phyloP scores from a whole-genome alignment of 2,113 vertebrate genomes.

The Ceyx melanurus region DNA sequence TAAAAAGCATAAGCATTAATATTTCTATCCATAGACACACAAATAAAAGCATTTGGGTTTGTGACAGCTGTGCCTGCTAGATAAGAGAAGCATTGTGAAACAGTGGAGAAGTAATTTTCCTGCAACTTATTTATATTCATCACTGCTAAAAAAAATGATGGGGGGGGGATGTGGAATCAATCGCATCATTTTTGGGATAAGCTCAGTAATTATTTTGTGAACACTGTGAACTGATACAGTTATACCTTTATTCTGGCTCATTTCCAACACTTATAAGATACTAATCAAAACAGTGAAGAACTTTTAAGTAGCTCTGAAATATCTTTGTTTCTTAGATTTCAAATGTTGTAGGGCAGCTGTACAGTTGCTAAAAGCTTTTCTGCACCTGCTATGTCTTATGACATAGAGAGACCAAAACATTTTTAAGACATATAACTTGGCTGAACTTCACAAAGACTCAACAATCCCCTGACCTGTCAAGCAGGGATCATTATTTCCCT shows the following conservation, averaged over 20 bases:
- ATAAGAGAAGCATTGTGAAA: slow-evolving; percentile 73
- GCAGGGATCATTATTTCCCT: not conserved
- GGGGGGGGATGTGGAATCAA: not conserved
- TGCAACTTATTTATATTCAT: slow-evolving; percentile 69
- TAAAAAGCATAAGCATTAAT: slow-evolving; percentile 39
- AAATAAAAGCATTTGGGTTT: slow-evolving; percentile 59
- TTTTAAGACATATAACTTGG: not conserved
- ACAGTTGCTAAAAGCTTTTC: slow-evolving; percentile 6
- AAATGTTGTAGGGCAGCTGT: slow-evolving; percentile 4
- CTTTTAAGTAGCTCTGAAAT: not conserved
- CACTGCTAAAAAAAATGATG: not conserved
- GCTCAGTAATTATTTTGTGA: slow-evolving; percentile 61
- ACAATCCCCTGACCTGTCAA: not conserved
- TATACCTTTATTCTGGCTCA: slow-evolving; percentile 40
- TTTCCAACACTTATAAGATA: slow-evolving; percentile 53
- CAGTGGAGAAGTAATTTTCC: slow-evolving; percentile 68
- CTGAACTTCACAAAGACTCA: not conserved
- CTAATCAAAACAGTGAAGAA: slow-evolving; percentile 39
- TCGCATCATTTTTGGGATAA: not conserved
- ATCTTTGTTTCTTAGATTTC: slow-evolving; percentile 15
- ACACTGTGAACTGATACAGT: slow-evolving; percentile 4
- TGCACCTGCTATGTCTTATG: not conserved
- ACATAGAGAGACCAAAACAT: not conserved
- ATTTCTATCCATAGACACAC: slow-evolving; percentile 49
- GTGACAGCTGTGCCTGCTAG: slow-evolving; percentile 71